Base-by-base conservation (phyloP, 2,888 invertebrate genomes). In the Homarus gammarus region DNA sequence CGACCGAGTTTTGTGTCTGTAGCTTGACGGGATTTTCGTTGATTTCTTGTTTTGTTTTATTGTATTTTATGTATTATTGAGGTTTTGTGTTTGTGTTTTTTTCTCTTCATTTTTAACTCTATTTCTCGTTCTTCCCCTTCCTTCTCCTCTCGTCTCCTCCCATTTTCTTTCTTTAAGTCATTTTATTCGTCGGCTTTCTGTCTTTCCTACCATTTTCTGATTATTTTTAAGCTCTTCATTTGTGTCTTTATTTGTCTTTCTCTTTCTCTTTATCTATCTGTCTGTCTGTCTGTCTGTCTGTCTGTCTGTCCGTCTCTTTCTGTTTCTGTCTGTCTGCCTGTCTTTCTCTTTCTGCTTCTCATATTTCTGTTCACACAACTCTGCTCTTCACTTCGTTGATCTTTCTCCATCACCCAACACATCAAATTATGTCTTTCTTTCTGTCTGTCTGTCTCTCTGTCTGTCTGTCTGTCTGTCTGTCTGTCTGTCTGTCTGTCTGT, bases 231-330 rank as follows among this genome's bases (percentile, higher is more conserved):
- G 27, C 72, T 72, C 72, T 72, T 33, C 33, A 27, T 72, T 33
- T 72, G 31, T 72, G 31, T 72, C 72, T 72, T 33, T 72, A 27
- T 72, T 33, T 72, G 31, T 72, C 72, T 72, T 33, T 72, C 72
- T 72, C 72, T 72, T 33, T 8, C 72, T 3, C 72, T 72, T 33
- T 44, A 12, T n/a, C n/a, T n/a, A n/a, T n/a, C n/a, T n/a, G n/a
- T n/a, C n/a, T n/a, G n/a, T n/a, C n/a, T n/a, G n/a, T n/a, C n/a
- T n/a, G n/a, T n/a, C n/a, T n/a, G n/a, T n/a, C n/a, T n/a, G n/a
- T n/a, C n/a, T n/a, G n/a, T n/a, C n/a, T n/a, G n/a, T n/a, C n/a
- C n/a, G n/a, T n/a, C n/a, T n/a, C n/a, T n/a, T n/a, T n/a, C n/a
- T n/a, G n/a, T n/a, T n/a, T n/a, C n/a, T n/a, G n/a, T n/a, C n/a